Evolutionary conservation across 1,140 invertebrate species (phyloP).

Genomic region (Caenorhabditis briggsae): DNA sequence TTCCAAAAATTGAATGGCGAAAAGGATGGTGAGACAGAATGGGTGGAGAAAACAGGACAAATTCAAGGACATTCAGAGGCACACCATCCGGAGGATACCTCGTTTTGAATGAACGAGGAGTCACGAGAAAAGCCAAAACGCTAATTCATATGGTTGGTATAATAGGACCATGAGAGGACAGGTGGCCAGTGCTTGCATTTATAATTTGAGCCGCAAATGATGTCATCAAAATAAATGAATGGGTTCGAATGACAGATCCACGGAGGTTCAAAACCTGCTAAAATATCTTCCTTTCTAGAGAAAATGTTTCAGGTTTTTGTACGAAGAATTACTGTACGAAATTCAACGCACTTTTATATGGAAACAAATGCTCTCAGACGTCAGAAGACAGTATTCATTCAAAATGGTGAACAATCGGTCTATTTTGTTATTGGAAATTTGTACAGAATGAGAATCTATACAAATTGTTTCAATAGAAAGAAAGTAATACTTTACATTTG

Average conservation of each 20-base stretch:
- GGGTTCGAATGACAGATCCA: background rate
- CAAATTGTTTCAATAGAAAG: no score
- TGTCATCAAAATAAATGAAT: background rate
- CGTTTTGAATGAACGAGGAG: slow-evolving; percentile 13
- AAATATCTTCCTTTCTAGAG: no score
- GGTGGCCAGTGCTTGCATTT: slow-evolving; percentile 1
- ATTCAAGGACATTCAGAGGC: slow-evolving; percentile 3
- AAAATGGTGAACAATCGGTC: no score
- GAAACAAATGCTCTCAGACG: no score
- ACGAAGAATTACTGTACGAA: no score
- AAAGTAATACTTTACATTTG: no score
- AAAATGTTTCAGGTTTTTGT: no score
- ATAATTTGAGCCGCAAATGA: background rate
- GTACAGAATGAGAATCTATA: no score
- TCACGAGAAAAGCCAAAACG: background rate
- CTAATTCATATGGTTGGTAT: background rate
- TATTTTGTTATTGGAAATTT: no score
- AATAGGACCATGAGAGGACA: background rate
- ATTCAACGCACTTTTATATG: no score
- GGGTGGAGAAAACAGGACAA: background rate
- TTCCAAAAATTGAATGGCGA: background rate
- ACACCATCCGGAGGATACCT: background rate
- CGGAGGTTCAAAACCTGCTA: no score
- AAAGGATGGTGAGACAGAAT: background rate
- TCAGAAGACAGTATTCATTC: no score